phyloP scores from a whole-genome alignment of 92 coral and sea anemone species.

The Porites evermanni region DNA sequence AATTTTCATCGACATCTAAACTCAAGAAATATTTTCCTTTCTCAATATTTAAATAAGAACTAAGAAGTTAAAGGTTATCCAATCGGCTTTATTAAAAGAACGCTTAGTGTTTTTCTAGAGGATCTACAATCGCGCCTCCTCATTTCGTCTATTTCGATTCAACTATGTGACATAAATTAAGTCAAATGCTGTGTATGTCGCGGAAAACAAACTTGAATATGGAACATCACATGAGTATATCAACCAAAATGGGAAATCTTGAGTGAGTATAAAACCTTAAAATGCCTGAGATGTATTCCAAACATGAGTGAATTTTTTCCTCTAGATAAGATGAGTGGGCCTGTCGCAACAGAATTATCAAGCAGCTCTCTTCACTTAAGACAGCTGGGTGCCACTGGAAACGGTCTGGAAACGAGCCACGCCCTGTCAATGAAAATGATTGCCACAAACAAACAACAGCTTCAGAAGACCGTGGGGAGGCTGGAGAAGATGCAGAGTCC shows the following conservation, averaged over 20 bases:
- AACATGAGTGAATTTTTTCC: not conserved
- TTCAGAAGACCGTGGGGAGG: constrained; percentile 73
- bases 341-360: constrained; percentile 65
- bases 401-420: constrained; percentile 84
- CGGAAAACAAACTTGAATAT: too few relatives aligned
- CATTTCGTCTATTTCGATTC: not conserved
- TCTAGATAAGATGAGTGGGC: constrained; percentile 29
- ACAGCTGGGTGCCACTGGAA: constrained; percentile 65
- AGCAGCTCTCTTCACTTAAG: constrained; percentile 51
- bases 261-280: too few relatives aligned
- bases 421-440: constrained; percentile 84
- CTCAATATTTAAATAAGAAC: not conserved
- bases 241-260: too few relatives aligned
- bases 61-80: not conserved
- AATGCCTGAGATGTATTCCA: too few relatives aligned
- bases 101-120: not conserved
- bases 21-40: not conserved
- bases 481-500: constrained; percentile 82
- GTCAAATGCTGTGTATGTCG: too few relatives aligned
- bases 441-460: constrained; percentile 62
- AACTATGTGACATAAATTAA: too few relatives aligned
- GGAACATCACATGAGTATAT: too few relatives aligned
- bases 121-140: not conserved
- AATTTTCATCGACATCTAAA: not conserved
- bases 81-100: not conserved